A percentile compares a stretch with the other conserved stretches of the same genome.
phyloP scores from a whole-genome alignment of 1,140 invertebrate genomes.

The Teleopsis dalmanni region DNA sequence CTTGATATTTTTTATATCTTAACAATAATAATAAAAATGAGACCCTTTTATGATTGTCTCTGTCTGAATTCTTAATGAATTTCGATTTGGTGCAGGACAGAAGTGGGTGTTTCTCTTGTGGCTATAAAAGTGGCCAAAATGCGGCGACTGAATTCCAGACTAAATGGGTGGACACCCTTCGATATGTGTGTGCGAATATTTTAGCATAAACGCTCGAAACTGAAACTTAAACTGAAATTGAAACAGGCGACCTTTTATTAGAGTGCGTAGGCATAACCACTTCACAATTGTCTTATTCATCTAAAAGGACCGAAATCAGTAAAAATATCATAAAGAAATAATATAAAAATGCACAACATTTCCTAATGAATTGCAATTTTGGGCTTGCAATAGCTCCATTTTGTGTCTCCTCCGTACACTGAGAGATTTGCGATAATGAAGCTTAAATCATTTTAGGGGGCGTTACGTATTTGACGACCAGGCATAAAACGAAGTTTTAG shows the following conservation, averaged over 20 bases:
- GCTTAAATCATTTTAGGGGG: neutral
- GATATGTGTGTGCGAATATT: too few relatives aligned
- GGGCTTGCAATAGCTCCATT: neutral
- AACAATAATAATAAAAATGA: too few relatives aligned
- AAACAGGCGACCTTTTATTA: too few relatives aligned
- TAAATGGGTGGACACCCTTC: constrained; percentile 8
- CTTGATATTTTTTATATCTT: too few relatives aligned
- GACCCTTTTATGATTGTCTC: too few relatives aligned
- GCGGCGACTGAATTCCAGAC: constrained; percentile 5
- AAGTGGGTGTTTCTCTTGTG: constrained; percentile 9
- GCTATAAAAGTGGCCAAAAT: constrained; percentile 9
- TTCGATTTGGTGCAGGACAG: constrained; percentile 6
- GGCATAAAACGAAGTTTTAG: neutral
- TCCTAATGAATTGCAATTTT: constrained; percentile 9
- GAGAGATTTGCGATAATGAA: constrained; percentile 8
- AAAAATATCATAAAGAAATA: neutral
- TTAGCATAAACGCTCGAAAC: too few relatives aligned
- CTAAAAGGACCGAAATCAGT: neutral
- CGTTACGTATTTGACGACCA: constrained; percentile 5
- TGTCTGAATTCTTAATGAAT: constrained; percentile 11
- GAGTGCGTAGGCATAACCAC: too few relatives aligned
- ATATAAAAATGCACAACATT: neutral
- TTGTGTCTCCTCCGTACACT: too few relatives aligned
- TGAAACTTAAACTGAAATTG: too few relatives aligned
- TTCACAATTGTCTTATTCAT: neutral